These are phyloP conservation scores for Psammodynastes pulverulentus DNA, from an alignment of 2,113 vertebrate species.

Conservation along the genomic window DNA sequence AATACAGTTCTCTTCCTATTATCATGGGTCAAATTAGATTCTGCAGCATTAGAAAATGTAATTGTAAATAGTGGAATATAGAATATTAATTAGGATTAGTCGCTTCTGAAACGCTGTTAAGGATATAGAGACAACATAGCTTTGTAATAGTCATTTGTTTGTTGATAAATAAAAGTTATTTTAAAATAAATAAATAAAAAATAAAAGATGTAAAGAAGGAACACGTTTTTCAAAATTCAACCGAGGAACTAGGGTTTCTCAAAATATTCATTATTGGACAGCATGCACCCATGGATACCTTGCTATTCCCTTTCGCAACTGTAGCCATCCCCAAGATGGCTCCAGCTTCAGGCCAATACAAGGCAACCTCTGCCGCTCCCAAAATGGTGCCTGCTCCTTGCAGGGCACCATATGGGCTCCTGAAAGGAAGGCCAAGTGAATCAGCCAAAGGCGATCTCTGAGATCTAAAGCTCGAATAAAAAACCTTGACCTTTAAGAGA, in stretches of 20 bases:
- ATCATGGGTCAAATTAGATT: neutral
- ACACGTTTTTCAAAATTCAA: neutral
- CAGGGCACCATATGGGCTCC: neutral
- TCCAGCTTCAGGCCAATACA: neutral
- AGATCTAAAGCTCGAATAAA: too few relatives aligned
- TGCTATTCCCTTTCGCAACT: neutral
- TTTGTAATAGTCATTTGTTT: too few relatives aligned
- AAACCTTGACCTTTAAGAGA: neutral
- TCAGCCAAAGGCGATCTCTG: neutral
- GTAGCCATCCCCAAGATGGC: neutral
- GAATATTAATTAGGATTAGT: too few relatives aligned
- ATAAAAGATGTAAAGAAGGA: neutral
- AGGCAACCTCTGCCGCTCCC: neutral
- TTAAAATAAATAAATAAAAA: too few relatives aligned
- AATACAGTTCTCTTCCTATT: neutral
- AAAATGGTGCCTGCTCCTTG: neutral
- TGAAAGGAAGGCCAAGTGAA: neutral
- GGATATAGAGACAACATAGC: too few relatives aligned
- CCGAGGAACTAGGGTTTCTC: neutral
- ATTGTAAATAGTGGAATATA: too few relatives aligned
- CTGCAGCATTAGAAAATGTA: neutral
- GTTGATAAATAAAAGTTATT: too few relatives aligned
- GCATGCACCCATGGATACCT: neutral
- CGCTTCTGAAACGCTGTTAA: too few relatives aligned
- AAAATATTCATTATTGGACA: neutral